These are phyloP conservation scores for Regulus satrapa DNA, from an alignment of 2,113 vertebrate genomes.

Conservation along the genomic window DNA sequence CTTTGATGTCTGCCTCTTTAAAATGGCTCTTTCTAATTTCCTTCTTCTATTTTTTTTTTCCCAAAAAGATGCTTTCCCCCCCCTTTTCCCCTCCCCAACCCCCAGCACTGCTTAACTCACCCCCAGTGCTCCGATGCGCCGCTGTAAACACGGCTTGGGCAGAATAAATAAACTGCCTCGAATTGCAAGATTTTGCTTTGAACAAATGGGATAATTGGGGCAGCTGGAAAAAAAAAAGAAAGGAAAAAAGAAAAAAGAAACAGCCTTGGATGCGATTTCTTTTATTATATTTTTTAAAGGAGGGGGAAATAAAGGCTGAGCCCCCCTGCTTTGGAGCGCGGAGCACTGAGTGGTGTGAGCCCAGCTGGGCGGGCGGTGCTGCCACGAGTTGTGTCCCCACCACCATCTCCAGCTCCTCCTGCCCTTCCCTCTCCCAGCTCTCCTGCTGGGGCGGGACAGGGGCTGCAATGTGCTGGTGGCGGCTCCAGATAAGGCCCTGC, in stretches of 20 bases:
- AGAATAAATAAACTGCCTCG: constrained; percentile 69
- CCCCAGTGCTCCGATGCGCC: constrained; percentile 31
- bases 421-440: neutral
- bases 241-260: neutral
- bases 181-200: constrained; percentile 63
- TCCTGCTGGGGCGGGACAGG: neutral
- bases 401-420: neutral
- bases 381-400: neutral
- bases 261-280: constrained; percentile 7
- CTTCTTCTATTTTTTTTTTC: neutral
- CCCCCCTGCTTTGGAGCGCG: neutral
- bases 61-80: neutral
- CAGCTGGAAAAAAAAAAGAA: constrained; percentile 35
- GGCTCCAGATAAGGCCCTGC: neutral
- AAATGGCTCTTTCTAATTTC: constrained; percentile 45
- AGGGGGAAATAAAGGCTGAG: neutral
- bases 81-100: neutral
- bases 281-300: neutral
- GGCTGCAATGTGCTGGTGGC: neutral
- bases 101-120: constrained; percentile 11
- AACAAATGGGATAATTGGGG: constrained; percentile 73
- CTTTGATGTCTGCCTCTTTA: constrained; percentile 60
- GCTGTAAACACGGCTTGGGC: constrained; percentile 54
- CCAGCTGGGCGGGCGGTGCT: neutral
- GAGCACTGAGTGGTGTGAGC: neutral